Percentiles rank a stretch among this genome's conserved stretches.
These are phyloP conservation scores for Pantherophis vulpinus DNA, from an alignment of 2,797 vertebrate genomes.

Conservation along the genomic window DNA sequence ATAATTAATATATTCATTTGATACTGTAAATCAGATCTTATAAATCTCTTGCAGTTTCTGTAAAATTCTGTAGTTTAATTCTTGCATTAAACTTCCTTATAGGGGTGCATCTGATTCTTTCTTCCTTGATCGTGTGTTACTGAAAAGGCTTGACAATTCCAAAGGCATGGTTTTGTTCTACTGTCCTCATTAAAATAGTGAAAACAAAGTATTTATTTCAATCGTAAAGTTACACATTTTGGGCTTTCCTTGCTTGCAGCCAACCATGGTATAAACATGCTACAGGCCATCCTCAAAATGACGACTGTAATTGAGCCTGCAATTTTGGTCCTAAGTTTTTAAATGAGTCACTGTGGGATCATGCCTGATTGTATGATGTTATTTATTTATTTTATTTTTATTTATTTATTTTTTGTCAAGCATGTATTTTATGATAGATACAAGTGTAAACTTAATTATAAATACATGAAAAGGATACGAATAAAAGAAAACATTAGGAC, in stretches of 20 bases:
- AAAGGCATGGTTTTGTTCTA: not conserved
- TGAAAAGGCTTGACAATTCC: not conserved
- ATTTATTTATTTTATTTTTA: too few relatives aligned
- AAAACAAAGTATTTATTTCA: not conserved
- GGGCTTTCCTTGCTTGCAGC: not conserved
- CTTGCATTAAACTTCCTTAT: too few relatives aligned
- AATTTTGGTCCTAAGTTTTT: not conserved
- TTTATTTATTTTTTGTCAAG: too few relatives aligned
- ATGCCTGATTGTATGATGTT: not conserved
- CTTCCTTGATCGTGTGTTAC: not conserved
- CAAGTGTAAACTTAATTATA: too few relatives aligned
- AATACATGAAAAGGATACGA: too few relatives aligned
- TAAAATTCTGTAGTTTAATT: not conserved
- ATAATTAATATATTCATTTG: conserved; percentile 32
- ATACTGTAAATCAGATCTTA: conserved; percentile 24
- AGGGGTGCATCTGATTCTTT: not conserved
- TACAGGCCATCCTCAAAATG: not conserved
- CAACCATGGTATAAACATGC: not conserved
- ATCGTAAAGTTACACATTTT: not conserved
- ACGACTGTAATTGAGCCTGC: not conserved
- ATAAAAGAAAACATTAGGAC: too few relatives aligned
- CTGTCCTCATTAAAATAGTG: not conserved
- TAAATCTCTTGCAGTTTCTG: not conserved
- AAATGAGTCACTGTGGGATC: not conserved
- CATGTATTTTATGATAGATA: too few relatives aligned